Base-by-base conservation (phyloP, 1,140 invertebrate species). In the Nasonia giraulti region DNA sequence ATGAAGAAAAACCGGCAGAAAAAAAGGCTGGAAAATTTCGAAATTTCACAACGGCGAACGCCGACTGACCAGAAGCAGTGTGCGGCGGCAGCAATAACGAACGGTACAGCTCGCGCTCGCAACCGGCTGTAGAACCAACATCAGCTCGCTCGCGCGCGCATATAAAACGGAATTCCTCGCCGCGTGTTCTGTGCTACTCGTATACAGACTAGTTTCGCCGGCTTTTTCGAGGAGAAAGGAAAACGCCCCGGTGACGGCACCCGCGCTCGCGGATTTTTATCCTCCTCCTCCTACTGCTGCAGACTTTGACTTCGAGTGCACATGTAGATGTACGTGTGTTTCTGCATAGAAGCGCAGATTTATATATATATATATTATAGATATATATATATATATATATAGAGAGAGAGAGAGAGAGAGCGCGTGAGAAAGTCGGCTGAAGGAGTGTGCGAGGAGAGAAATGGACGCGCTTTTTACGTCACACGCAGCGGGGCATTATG, bases 101-200 rank as follows among this genome's bases (percentile, higher is more conserved):
- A 78, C 76, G 76, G 76, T 78, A 78, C 17, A 78, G 17, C n/a
- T 76, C 44, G 17, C 31, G 23, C 31, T 33, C 14, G 55, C 27
- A 76, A 78, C 76, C 76, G 76, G 76, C 76, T 78, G 31, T 20
- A 62, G 69, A 33, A 31, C 40, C 20, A n/a, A 40, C 74, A 20
- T 40, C 74, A 17, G 14, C 55, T 33, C 68, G 17, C 73, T 44
- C 73, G 73, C 37, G 50, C 76, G 76, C 31, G 47, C 47, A 78
- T 78, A 66, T 78, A 66, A 78, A 78, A 78, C 50, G 76, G 47
- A 78, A 77, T 77, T 77, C 75, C 44, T 50, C 40, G 17, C 10
- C 23, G 76, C 47, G 50, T 31, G 31, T 17, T 55, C n/a, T 23
- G 17, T 17, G 17, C 17, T 5, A 14, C 50, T 55, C 12, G 50